phyloP scores from a whole-genome alignment of 1,140 invertebrate genomes.

The Planococcus citri region DNA sequence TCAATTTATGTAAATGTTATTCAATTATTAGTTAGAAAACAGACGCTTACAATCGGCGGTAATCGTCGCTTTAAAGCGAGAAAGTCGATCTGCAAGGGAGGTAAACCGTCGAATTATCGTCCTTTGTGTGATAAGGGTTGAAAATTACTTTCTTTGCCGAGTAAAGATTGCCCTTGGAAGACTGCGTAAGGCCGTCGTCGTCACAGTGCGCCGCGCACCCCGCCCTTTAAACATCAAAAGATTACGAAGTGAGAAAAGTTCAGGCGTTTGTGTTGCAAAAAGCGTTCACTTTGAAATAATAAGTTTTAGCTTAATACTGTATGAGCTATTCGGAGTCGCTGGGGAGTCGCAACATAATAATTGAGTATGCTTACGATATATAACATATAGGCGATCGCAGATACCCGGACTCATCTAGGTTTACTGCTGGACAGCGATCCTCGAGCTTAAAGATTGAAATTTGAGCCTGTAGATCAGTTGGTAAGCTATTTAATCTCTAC shows the following conservation, averaged over 20 bases:
- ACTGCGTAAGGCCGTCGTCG: neutral
- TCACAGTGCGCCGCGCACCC: neutral
- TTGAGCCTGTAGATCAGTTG: too few relatives aligned
- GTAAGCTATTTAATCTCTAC: too few relatives aligned
- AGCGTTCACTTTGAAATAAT: neutral
- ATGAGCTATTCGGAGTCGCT: neutral
- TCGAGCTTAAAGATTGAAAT: too few relatives aligned
- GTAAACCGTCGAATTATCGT: neutral
- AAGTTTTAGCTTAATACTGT: neutral
- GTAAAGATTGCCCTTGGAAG: neutral
- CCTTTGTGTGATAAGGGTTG: neutral
- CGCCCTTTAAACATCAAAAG: neutral
- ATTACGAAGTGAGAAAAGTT: neutral
- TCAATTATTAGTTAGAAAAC: neutral
- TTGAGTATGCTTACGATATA: neutral
- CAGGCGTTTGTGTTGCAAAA: neutral
- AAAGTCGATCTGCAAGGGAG: neutral
- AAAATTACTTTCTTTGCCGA: neutral
- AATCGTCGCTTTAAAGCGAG: neutral
- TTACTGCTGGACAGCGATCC: neutral
- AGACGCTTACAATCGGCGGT: neutral
- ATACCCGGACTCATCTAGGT: neutral
- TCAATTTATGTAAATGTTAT: constrained; percentile 1
- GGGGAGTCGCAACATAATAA: neutral
- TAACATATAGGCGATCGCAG: neutral